Base-by-base conservation (phyloP, 1,140 invertebrate species). In the Odontomachus brunneus region DNA sequence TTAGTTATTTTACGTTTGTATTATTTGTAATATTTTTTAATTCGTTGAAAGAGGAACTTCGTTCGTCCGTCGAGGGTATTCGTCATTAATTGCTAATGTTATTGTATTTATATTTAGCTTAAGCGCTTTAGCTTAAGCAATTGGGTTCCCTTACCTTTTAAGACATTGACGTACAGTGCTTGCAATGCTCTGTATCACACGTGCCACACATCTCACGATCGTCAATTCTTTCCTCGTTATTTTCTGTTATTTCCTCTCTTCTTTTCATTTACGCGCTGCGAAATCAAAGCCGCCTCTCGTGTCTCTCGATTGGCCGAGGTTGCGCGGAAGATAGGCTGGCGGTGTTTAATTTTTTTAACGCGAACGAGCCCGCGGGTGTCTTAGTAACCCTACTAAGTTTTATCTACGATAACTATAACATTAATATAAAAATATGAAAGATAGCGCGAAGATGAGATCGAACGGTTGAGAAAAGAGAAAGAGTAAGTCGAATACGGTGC, bases 1-100 rank as follows among this genome's bases (percentile, higher is more conserved):
- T 51, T 55, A 60, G 38, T 73, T 69, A 38, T 86, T 84, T 88
- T 84, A 78, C 26, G 26, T 82, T 86, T 67, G 14, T 83, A 82
- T 80, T 84, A 78, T 69, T 81, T 17, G n/a, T 71, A 63, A 55
- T 51, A 87, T 15, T 53, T 90, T 90, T 90, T 90, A 85, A 85
- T 82, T 89, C 65, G 85, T 87, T 86, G 82, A 87, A 86, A 89
- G n/a, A n/a, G 57, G 83, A 82, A 88, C 83, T 87, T 75, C 74
- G 53, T 86, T 85, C 81, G 78, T 84, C 60, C 82, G 73, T 84
- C 76, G 53, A 86, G 72, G 72, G 60, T 91, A 90, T 85, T 89
- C 83, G 80, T 90, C 87, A 82, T 88, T 88, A 82, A 38, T 67
- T 84, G 69, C 78, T 72, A 72, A 87, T 85, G 57, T 86, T 85